Conservation (phyloP, 2,113 vertebrate species). For the Irena cyanogastra region DNA sequence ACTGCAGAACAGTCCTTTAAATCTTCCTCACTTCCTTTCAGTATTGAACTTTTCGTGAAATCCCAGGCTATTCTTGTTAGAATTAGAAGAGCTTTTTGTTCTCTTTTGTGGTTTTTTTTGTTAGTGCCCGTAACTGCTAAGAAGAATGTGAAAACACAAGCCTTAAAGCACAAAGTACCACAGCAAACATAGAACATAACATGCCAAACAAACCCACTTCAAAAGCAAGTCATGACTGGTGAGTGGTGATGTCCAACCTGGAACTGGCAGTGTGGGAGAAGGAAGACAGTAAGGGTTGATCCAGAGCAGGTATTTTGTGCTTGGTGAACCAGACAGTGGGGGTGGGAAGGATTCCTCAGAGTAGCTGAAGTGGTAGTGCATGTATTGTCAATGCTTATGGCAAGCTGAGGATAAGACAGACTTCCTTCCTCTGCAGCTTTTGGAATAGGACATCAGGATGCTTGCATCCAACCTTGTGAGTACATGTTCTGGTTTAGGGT, state of each 20-base stretch:
- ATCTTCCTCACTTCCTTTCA: neutral
- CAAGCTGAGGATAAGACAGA: neutral
- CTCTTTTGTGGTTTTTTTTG: neutral
- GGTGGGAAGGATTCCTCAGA: neutral
- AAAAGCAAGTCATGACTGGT: neutral
- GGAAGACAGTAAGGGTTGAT: neutral
- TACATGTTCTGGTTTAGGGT: fast-evolving
- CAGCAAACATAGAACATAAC: neutral
- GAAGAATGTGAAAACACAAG: neutral
- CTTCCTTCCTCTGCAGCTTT: neutral
- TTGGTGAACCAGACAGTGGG: neutral
- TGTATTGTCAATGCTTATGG: neutral
- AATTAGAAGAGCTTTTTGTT: neutral
- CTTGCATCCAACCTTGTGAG: neutral
- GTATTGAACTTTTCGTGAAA: neutral
- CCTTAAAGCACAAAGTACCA: neutral
- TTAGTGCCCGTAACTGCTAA: neutral
- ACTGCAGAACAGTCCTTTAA: neutral
- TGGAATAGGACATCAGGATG: neutral
- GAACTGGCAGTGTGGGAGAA: neutral
- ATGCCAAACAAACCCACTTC: neutral
- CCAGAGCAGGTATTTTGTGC: neutral
- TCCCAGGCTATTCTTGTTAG: neutral
- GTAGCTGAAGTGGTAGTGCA: neutral
- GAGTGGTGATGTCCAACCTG: neutral